A percentile compares a stretch with the other conserved stretches of the same genome.
phyloP scores from a whole-genome alignment of 2,797 vertebrate species.

The Okamejei kenojei region DNA sequence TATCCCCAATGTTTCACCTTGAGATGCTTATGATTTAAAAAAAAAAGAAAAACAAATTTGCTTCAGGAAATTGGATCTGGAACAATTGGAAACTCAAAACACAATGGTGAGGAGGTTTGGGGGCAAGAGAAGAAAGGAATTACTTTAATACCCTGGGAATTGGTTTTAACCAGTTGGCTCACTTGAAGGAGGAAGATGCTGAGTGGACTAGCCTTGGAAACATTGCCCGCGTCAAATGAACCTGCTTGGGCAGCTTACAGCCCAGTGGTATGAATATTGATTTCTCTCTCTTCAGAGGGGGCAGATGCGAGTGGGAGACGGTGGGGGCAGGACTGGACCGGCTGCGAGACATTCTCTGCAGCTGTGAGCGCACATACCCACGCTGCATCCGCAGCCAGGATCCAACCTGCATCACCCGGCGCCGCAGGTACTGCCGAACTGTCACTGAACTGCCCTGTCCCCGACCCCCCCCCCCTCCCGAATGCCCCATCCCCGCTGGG shows the following conservation, averaged over 20 bases:
- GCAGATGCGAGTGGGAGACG: too few species aligned
- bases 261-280: too few species aligned
- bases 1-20: not conserved
- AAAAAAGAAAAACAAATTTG: not conserved
- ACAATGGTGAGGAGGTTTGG: slow-evolving; percentile 3
- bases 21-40: not conserved
- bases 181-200: slow-evolving; percentile 10
- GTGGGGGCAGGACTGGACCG: too few species aligned
- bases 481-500: too few species aligned
- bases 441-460: too few species aligned
- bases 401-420: too few species aligned
- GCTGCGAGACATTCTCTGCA: too few species aligned
- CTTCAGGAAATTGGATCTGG: not conserved
- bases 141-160: not conserved
- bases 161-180: not conserved
- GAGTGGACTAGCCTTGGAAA: not conserved
- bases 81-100: slow-evolving; percentile 1
- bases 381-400: too few species aligned
- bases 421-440: too few species aligned
- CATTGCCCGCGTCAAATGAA: not conserved
- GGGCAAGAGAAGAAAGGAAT: not conserved
- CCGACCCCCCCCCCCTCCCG: too few species aligned
- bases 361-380: too few species aligned
- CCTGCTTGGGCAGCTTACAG: not conserved
- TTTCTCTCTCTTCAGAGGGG: too few species aligned